Base-by-base conservation (phyloP, 64 coral and sea anemone species). In the Acropora tenuis region DNA sequence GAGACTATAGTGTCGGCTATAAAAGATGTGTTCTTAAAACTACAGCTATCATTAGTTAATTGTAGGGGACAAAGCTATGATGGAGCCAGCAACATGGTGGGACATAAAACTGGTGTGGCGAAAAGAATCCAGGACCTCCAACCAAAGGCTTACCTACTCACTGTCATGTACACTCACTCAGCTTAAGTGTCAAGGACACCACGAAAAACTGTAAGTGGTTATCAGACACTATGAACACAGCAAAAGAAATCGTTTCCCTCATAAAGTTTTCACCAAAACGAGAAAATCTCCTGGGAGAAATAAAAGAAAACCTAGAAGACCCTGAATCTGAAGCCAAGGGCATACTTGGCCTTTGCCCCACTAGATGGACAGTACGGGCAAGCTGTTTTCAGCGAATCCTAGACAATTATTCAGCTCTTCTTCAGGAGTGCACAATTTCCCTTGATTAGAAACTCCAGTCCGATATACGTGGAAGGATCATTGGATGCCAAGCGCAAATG, bases 111-210 rank as follows among this genome's bases (percentile, higher is more conserved):
- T 30, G 0, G 30, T 30, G 30, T 30, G 30, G 30, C 30, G 30
- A 30, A 30, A 30, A 30, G 30, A 30, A 30, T 30, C 30, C 30
- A 30, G 30, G 30, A 30, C 30, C 30, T 30, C 30, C 30, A 30
- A 30, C 58, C 76, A 78, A 78, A 78, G 76, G 43, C 76, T 45
- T 48, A n/a, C 76, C 76, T 45, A 78, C 57, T 84, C 80, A 60
- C 80, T 84, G 80, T 6, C 80, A 84, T 84, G 80, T 57, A 40
- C 55, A 84, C 80, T 84, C 80, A 78, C 76, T 78, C 18, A 78
- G 76, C 19, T 45, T 78, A 48, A 45, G 76, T 52, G 12, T 47
- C 13, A 84, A 84, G 68, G 80, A 84, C 43, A 19, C 17, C 50
- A 84, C 80, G 41, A 84, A 84, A 60, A 15, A 5, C 58, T 84